Evolutionary conservation across 1,140 invertebrate species (phyloP), one percentile per base, ranked within the genome.

Genomic region (Zaprionus inermis): DNA sequence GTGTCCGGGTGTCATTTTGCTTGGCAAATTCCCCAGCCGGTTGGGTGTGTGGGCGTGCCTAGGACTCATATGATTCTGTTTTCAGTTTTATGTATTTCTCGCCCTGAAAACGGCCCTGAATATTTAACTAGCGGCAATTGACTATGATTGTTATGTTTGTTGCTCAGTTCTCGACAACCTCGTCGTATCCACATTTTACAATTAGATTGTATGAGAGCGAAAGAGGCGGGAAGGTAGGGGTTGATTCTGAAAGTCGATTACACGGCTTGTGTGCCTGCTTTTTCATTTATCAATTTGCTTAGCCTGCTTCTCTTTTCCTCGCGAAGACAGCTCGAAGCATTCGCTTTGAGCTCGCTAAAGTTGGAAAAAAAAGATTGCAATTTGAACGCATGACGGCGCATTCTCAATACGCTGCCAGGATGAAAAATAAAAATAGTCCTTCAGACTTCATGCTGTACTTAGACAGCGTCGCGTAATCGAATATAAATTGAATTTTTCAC

Each of bases 401-500:
- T 73, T 86, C 66, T 86, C 79, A 86, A 86, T 83, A 63, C 78
- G 78, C 73, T 80, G 41, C 67, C n/a, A 67, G 55, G 46, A 76
- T 49, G n/a, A 36, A 10, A 16, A n/a, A 36, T 4, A 38, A 44
- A 16, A 16, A 65, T 76, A 66, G 82, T 72, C 60, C 75, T 85
- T 82, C 63, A 83, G 81, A 78, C 60, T 75, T 69, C 61, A 34
- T 73, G 60, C 59, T 64, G 72, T 85, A 85, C 81, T 85, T 85
- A 85, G 81, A 85, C 81, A 81, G 78, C 81, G 75, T 79, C 83
- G 79, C 72, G 76, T 86, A 86, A 86, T 88, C 83, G 83, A 88
- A 88, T 88, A 88, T 86, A 86, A 86, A 86, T 86, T 88, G 82
- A 86, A 88, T 86, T 86, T 86, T 76, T 72, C 71, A 76, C 83